phyloP scores from a whole-genome alignment of 2,888 invertebrate species.

The Limenitis camilla region DNA sequence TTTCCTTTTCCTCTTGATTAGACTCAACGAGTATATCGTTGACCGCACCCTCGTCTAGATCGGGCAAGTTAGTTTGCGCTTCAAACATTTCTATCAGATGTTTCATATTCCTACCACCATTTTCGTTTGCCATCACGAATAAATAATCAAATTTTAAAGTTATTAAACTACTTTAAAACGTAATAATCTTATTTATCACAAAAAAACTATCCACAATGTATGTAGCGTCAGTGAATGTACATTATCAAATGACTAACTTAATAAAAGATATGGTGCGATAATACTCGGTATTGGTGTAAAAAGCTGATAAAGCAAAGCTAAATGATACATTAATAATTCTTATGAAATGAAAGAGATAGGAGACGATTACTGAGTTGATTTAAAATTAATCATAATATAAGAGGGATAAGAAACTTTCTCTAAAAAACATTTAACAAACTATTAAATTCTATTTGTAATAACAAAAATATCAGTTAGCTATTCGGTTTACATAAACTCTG shows the following conservation, averaged over 20 bases:
- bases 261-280: constrained; percentile 47
- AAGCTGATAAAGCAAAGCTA: constrained; percentile 26
- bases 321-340: constrained; percentile 8
- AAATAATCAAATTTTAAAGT: neutral
- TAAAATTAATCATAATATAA: neutral
- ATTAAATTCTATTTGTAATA: no score
- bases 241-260: constrained; percentile 44
- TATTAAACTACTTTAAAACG: neutral
- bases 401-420: neutral
- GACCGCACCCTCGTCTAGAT: constrained; percentile 37
- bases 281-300: constrained; percentile 24
- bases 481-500: neutral
- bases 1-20: constrained; percentile 16
- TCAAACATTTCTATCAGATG: constrained; percentile 62
- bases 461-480: no score
- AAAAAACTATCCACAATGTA: constrained; percentile 8
- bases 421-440: no score
- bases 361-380: neutral
- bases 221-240: constrained; percentile 31
- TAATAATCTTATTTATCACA: neutral
- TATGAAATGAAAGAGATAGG: constrained; percentile 14
- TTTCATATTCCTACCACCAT: constrained; percentile 42
- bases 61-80: constrained; percentile 34
- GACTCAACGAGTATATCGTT: constrained; percentile 23
- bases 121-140: constrained; percentile 37